Base-by-base conservation (phyloP, 2,113 vertebrate genomes). In the Actenoides hombroni region DNA sequence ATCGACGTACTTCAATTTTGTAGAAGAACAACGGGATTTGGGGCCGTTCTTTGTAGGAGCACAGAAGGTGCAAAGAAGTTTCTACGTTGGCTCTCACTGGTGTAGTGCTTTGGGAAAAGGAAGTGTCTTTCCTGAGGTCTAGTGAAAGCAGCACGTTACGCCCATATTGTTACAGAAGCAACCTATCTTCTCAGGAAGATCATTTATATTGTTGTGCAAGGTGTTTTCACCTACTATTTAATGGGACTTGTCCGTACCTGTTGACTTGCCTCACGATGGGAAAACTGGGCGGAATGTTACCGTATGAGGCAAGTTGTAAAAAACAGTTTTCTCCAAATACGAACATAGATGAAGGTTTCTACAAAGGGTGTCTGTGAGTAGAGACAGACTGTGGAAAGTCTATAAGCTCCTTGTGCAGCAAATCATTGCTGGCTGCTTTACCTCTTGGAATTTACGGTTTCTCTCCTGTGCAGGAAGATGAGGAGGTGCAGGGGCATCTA, bases 201-300 rank as follows among this genome's bases (percentile, higher is more conserved):
- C 33, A 56, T 64, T 49, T 11, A 4, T 44, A 16, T 17, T 3
- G 10, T 95, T 96, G 74, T 89, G 91, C 81, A 95, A 97, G 6
- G 16, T 96, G 89, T 95, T 95, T 95, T 82, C 92, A 79, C 29
- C 69, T 60, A 16, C 12, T 63, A 2, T 46, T 49, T 28, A 56
- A n/a, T 21, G 39, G 7, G 56, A 60, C 87, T 68, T 92, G 96
- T n/a, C 91, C 31, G 86, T 64, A 44, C 86, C 29, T 95, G 94
- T 33, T 35, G 80, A 31, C 86, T 84, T 39, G 53, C 65, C 69
- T 92, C 77, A 19, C 16, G 42, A 10, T 82, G 83, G 76, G 83
- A 86, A 89, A 56, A 18, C 21, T 76, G 86, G 73, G 64, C 81
- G 20, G 73, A 28, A 75, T 67, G 48, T 61, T 17, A 16, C 21